Evolutionary conservation across 2,888 invertebrate species (phyloP).

Genomic region (Diabrotica balteata): DNA sequence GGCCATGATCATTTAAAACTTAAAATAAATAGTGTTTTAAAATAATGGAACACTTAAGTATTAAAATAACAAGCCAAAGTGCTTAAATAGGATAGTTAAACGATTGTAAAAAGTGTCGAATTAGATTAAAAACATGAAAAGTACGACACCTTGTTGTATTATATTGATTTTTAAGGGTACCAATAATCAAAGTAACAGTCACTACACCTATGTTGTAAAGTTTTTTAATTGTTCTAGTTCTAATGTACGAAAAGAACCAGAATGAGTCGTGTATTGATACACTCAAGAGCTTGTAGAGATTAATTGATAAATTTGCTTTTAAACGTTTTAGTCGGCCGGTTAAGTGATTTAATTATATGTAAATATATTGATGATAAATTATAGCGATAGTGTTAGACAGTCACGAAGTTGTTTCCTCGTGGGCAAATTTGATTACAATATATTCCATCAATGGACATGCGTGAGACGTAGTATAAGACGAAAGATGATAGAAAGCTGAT

Average conservation of each 20-base stretch:
- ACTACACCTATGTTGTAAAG: slow-evolving; percentile 10
- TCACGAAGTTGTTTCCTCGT: slow-evolving; percentile 40
- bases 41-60: too few relatives aligned
- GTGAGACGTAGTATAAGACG: slow-evolving; percentile 2
- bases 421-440: slow-evolving; percentile 25
- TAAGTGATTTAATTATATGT: slow-evolving; percentile 45
- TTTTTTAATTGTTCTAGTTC: slow-evolving; percentile 18
- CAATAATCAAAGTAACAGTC: not conserved
- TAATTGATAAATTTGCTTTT: slow-evolving; percentile 35
- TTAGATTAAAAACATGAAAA: too few relatives aligned
- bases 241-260: slow-evolving; percentile 31
- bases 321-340: slow-evolving; percentile 38
- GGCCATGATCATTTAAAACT: too few relatives aligned
- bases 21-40: too few relatives aligned
- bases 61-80: too few relatives aligned
- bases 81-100: too few relatives aligned
- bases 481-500: not conserved
- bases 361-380: slow-evolving; percentile 45
- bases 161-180: too few relatives aligned
- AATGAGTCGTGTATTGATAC: slow-evolving; percentile 34
- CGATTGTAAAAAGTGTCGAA: too few relatives aligned
- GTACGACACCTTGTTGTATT: too few relatives aligned
- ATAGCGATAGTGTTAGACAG: slow-evolving; percentile 38
- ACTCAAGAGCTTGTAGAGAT: slow-evolving; percentile 31
- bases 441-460: slow-evolving; percentile 14